A percentile compares a stretch with the other conserved stretches of the same genome.
Evolutionary conservation across 1,140 invertebrate genomes (phyloP).

Genomic region (Trachelipus rathkii): DNA sequence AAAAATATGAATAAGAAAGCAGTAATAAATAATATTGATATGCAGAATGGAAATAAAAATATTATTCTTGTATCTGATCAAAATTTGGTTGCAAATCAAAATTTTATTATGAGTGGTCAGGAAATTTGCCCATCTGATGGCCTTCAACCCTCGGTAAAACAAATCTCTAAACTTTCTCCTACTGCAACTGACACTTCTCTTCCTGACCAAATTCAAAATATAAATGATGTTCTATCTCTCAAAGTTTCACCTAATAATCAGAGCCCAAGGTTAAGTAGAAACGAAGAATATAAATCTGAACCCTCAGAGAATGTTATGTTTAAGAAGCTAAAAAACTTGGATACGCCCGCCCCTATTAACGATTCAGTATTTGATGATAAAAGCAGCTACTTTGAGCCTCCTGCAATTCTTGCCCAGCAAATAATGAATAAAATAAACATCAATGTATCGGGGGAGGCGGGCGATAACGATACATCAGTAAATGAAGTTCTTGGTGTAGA

Average conservation of each 20-base stretch:
- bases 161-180: slow-evolving; percentile 37
- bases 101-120: slow-evolving; percentile 42
- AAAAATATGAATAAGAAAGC: slow-evolving; percentile 35
- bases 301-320: not conserved
- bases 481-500: slow-evolving; percentile 38
- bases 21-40: slow-evolving; percentile 17
- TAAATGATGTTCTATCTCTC: not conserved
- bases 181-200: slow-evolving; percentile 36
- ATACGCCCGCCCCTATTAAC: slow-evolving; percentile 44
- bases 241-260: not conserved
- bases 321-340: slow-evolving; percentile 43
- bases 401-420: slow-evolving; percentile 32
- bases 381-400: slow-evolving; percentile 27
- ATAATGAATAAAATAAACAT: slow-evolving; percentile 38
- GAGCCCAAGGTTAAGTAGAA: not conserved
- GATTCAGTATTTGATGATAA: slow-evolving; percentile 22
- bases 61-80: slow-evolving; percentile 25
- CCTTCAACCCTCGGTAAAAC: slow-evolving; percentile 38
- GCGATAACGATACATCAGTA: slow-evolving; percentile 43
- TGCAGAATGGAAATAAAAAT: slow-evolving; percentile 16
- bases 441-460: slow-evolving; percentile 43
- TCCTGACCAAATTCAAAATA: slow-evolving; percentile 37
- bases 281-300: not conserved
- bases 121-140: slow-evolving; percentile 37
- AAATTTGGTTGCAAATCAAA: slow-evolving; percentile 39